These are phyloP conservation scores for Desmophyllum pertusum DNA, from an alignment of 92 coral and sea anemone species.

Conservation along the genomic window DNA sequence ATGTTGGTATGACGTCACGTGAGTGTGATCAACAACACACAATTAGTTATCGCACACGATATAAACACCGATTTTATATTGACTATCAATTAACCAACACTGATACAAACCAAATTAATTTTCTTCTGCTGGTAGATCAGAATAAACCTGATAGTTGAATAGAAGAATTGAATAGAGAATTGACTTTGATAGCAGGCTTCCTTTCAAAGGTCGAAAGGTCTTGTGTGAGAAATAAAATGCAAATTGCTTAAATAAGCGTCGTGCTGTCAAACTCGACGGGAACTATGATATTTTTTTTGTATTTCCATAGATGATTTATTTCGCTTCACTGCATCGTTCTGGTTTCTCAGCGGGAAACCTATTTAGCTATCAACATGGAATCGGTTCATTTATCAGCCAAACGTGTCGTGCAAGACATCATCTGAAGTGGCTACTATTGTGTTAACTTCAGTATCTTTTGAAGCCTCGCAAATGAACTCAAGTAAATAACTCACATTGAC, in stretches of 20 bases:
- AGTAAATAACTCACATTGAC: conserved; percentile 71
- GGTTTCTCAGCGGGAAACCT: background rate
- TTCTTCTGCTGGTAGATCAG: background rate
- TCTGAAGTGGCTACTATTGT: conserved; percentile 19
- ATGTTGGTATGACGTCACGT: conserved; percentile 19
- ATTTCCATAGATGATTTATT: background rate
- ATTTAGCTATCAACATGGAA: background rate
- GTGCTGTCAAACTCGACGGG: conserved; percentile 14
- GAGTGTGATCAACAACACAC: background rate
- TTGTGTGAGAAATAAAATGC: conserved; percentile 13
- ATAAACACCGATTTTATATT: background rate
- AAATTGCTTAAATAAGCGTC: conserved; percentile 15
- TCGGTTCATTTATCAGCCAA: background rate
- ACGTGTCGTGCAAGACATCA: background rate
- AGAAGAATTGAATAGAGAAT: conserved; percentile 8
- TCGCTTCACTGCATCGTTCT: background rate
- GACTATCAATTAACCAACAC: conserved; percentile 1
- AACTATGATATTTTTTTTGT: background rate
- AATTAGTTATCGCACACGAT: conserved; percentile 14
- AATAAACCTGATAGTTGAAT: background rate
- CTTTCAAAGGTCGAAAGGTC: conserved; percentile 3
- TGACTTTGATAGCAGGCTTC: background rate
- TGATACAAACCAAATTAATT: conserved; percentile 1
- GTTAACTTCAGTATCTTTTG: conserved; percentile 7
- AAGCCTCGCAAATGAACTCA: conserved; percentile 26